Conservation (phyloP, 1,140 invertebrate genomes). For the Adelges cooleyi region DNA sequence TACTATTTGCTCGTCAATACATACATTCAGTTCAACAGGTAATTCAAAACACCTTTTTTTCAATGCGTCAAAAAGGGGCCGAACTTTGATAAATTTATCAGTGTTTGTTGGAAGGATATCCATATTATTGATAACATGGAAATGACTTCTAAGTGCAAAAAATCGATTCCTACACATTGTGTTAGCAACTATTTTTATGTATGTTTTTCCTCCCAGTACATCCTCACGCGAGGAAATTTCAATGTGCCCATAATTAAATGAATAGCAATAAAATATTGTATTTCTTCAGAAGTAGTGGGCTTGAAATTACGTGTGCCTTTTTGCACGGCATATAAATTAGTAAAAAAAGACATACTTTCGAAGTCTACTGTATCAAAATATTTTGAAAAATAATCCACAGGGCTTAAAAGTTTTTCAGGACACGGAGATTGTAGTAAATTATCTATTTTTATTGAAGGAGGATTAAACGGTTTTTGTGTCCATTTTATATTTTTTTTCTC, state of each 20-base stretch:
- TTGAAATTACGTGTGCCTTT: background rate
- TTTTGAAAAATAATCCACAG: background rate
- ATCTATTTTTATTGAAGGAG: background rate
- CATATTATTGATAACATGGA: background rate
- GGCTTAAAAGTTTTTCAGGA: background rate
- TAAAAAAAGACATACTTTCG: background rate
- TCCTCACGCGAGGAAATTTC: background rate
- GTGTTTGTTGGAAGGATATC: background rate
- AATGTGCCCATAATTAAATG: background rate
- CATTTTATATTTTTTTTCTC: background rate
- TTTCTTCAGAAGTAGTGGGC: background rate
- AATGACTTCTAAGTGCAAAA: background rate
- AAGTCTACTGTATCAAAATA: background rate
- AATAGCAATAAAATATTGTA: background rate
- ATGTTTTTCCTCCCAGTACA: background rate
- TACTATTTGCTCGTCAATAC: conserved; percentile 19
- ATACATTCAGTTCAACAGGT: background rate
- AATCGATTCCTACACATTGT: background rate
- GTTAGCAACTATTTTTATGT: background rate
- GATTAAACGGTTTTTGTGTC: background rate
- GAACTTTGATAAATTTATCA: background rate
- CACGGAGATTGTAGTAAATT: background rate
- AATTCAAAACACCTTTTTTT: background rate
- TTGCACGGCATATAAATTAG: background rate
- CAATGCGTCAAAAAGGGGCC: background rate